Conservation (phyloP, 1,140 invertebrate genomes). For the Leptonema lineaticorne region DNA sequence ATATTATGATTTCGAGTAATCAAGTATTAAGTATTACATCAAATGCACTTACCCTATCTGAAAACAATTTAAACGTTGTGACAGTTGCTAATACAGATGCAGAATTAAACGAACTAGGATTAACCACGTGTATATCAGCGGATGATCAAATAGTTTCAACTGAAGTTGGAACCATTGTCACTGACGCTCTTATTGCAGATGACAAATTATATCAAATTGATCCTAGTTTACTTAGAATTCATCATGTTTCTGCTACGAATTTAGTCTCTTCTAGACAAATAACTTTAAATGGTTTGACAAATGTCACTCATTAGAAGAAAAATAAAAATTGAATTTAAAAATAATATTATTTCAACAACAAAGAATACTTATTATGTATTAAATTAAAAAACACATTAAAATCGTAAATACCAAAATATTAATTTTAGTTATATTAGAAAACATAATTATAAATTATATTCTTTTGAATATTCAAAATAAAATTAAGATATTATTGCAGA, state of each 20-base stretch:
- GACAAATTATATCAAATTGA: conserved; percentile 51
- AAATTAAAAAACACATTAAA: no score
- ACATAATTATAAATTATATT: no score
- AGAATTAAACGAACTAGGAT: conserved; percentile 43
- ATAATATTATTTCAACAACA: no score
- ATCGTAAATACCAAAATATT: no score
- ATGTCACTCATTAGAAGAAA: conserved; percentile 1
- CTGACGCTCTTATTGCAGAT: conserved; percentile 40
- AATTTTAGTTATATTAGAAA: no score
- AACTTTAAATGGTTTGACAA: conserved; percentile 48
- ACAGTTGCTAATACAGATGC: conserved; percentile 43
- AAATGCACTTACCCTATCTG: conserved; percentile 23
- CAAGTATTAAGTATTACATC: conserved; percentile 28
- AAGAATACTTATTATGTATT: no score
- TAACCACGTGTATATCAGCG: conserved; percentile 40
- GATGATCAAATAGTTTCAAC: conserved; percentile 21
- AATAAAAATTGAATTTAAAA: no score
- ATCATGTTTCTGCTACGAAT: conserved; percentile 31
- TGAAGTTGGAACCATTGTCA: conserved; percentile 38
- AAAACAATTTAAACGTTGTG: conserved; percentile 36
- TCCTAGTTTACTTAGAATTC: conserved; percentile 48
- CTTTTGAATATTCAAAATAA: no score
- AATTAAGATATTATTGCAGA: no score
- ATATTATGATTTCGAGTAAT: not conserved
- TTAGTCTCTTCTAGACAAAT: conserved; percentile 45